A percentile compares a stretch with the other conserved stretches of the same genome.
Evolutionary conservation across 2,797 vertebrate genomes (phyloP).

Genomic region (Enteromius thamalakanensis): DNA sequence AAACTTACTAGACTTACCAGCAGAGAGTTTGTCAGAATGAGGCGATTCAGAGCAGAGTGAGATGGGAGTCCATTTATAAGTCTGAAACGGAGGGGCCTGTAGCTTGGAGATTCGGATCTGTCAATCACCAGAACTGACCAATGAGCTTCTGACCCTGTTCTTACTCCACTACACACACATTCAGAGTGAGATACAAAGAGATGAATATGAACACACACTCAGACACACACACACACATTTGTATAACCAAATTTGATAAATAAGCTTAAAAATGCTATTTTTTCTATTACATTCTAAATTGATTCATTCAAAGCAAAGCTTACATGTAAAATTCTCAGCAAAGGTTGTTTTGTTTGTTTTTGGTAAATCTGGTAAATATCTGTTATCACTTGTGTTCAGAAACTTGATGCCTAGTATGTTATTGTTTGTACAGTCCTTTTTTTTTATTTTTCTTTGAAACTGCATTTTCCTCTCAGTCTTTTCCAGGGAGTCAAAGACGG

Average conservation of each 20-base stretch:
- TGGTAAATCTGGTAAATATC: neutral
- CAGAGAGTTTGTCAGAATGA: constrained; percentile 30
- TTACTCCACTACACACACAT: constrained; percentile 66
- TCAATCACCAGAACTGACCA: constrained; percentile 67
- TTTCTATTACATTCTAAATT: too few species aligned
- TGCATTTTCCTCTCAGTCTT: neutral
- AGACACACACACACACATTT: neutral
- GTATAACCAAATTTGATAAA: neutral
- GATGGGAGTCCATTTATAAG: constrained; percentile 67
- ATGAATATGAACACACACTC: neutral
- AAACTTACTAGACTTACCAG: constrained; percentile 54
- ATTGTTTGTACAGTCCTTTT: neutral
- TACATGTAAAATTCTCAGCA: neutral
- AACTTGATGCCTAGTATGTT: neutral
- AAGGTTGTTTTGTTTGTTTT: neutral
- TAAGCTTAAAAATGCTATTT: neutral
- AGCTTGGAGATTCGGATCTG: constrained; percentile 60
- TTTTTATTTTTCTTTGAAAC: neutral
- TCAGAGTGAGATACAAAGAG: neutral
- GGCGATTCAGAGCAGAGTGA: constrained; percentile 40
- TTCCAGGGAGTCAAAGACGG: neutral
- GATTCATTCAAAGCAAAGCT: neutral
- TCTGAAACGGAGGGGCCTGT: constrained; percentile 42
- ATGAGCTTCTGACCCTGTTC: constrained; percentile 61
- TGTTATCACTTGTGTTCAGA: neutral